Evolutionary conservation across 2,797 vertebrate species (phyloP).

Genomic region (Diceros bicornis): DNA sequence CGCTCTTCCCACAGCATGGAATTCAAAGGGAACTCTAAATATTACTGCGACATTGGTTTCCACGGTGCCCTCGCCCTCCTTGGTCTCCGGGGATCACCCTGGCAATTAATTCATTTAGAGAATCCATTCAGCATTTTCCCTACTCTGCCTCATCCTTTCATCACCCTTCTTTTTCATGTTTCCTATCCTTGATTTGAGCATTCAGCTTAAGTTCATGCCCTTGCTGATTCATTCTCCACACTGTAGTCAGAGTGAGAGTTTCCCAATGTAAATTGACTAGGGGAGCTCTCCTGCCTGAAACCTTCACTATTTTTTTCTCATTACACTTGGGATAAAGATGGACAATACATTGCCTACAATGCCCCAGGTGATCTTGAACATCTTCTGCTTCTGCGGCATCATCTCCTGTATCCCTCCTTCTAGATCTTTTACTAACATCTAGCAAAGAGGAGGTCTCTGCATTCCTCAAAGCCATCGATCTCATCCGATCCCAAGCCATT

Average conservation of each 20-base stretch:
- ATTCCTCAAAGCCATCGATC: not conserved
- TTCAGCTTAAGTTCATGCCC: not conserved
- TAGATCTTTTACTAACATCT: not conserved
- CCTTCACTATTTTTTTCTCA: not conserved
- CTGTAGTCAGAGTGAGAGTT: not conserved
- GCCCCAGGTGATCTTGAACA: not conserved
- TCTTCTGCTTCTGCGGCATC: not conserved
- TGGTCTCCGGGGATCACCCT: not conserved
- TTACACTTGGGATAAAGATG: not conserved
- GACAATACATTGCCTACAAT: not conserved
- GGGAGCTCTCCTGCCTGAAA: not conserved
- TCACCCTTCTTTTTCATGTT: not conserved
- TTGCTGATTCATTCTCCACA: not conserved
- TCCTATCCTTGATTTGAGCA: not conserved
- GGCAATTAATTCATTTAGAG: not conserved
- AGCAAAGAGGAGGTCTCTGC: not conserved
- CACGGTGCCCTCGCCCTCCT: not conserved
- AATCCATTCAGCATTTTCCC: not conserved
- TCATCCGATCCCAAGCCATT: too few relatives aligned
- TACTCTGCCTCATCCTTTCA: not conserved
- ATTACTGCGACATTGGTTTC: not conserved
- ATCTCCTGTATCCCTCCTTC: not conserved
- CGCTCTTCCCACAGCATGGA: not conserved
- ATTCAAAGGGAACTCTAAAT: not conserved
- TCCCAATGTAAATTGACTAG: not conserved